Evolutionary conservation across 1,140 invertebrate species (phyloP).

Genomic region (Panagrolaimus sp.): DNA sequence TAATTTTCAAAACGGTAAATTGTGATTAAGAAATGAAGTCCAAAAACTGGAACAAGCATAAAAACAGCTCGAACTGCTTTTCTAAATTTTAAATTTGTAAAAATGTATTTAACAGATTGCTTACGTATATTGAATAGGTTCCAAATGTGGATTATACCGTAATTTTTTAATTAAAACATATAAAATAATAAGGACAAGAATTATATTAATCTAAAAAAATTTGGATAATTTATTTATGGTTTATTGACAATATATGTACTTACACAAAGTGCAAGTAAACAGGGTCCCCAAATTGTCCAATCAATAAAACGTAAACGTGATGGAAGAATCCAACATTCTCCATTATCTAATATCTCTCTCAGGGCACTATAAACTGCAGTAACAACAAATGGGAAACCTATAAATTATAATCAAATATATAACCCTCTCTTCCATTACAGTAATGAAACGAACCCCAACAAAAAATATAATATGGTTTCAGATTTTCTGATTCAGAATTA

Average conservation of each 20-base stretch:
- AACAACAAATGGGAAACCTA: slow-evolving; percentile 10
- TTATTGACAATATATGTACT: neutral
- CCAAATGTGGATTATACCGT: slow-evolving; percentile 15
- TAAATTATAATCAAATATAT: neutral
- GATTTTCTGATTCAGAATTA: slow-evolving; percentile 34
- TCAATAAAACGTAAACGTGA: neutral
- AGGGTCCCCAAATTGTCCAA: slow-evolving; percentile 1
- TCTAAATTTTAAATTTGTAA: slow-evolving; percentile 1
- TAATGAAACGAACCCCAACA: slow-evolving; percentile 62
- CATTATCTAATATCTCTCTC: slow-evolving; percentile 1
- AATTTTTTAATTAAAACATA: slow-evolving; percentile 13
- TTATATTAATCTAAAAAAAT: slow-evolving; percentile 17
- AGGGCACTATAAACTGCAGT: neutral
- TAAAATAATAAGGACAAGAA: neutral
- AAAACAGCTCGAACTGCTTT: slow-evolving; percentile 13
- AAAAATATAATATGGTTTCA: slow-evolving; percentile 62
- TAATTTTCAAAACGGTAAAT: neutral
- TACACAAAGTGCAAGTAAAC: slow-evolving; percentile 12
- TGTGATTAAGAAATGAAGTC: slow-evolving; percentile 8
- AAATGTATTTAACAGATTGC: neutral
- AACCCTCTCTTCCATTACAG: neutral
- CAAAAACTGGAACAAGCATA: slow-evolving; percentile 7
- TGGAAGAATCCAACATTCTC: neutral
- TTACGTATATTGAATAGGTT: slow-evolving; percentile 18
- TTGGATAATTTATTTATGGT: neutral